Evolutionary conservation across 2,113 vertebrate species (phyloP).

Genomic region (Brienomyrus brachyistius): DNA sequence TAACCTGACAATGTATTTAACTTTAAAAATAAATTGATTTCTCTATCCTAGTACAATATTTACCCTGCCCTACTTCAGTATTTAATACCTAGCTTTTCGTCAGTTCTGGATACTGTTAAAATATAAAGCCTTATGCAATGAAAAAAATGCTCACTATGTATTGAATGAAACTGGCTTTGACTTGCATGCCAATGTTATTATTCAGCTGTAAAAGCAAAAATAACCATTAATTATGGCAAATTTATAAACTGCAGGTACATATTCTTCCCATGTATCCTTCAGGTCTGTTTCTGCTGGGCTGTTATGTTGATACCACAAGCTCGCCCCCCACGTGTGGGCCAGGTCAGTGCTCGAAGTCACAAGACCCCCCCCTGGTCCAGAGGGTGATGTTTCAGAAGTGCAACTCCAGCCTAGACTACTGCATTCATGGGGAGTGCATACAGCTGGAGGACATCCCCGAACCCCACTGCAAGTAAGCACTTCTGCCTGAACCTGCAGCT

Average conservation of each 20-base stretch:
- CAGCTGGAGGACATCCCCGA: slow-evolving; percentile 47
- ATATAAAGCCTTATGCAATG: not conserved
- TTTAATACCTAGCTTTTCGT: not conserved
- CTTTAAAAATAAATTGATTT: not conserved
- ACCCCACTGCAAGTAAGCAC: slow-evolving; percentile 53
- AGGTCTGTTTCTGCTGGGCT: slow-evolving; percentile 46
- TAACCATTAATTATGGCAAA: not conserved
- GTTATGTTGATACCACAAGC: slow-evolving; percentile 24
- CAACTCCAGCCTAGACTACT: slow-evolving; percentile 39
- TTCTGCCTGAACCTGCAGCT: not conserved
- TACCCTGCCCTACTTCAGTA: not conserved
- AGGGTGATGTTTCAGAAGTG: slow-evolving; percentile 31
- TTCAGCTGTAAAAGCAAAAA: not conserved
- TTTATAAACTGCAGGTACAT: not conserved
- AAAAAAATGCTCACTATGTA: not conserved
- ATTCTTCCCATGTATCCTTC: not conserved
- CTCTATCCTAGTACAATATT: not conserved
- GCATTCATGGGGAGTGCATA: slow-evolving; percentile 55
- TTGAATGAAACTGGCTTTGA: not conserved
- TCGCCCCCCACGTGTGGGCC: slow-evolving; percentile 14
- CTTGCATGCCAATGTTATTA: not conserved
- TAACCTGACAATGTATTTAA: not conserved
- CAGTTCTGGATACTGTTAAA: not conserved
- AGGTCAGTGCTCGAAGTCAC: slow-evolving; percentile 28
- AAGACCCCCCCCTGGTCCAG: slow-evolving; percentile 19